Evolutionary conservation across 2,113 vertebrate species (phyloP).

Genomic region (Gulo gulo): DNA sequence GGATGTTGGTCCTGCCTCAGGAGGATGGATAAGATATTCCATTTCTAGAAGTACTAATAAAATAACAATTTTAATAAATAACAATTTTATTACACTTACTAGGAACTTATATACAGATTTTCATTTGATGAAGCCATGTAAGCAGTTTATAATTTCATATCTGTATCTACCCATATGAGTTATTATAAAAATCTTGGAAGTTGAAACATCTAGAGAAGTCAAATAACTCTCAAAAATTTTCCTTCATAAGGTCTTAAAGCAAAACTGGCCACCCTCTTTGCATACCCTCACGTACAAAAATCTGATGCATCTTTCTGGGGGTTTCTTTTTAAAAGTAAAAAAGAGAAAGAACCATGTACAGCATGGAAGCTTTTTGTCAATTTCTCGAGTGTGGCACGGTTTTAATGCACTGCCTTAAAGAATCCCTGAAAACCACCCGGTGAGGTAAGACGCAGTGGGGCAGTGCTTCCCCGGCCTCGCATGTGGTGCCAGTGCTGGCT

Average conservation of each 20-base stretch:
- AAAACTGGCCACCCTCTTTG: constrained; percentile 89
- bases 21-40: neutral
- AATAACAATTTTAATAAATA: neutral
- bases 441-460: constrained; percentile 93
- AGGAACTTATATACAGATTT: neutral
- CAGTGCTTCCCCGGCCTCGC: constrained; percentile 73
- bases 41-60: neutral
- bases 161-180: neutral
- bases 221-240: constrained; percentile 79
- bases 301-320: constrained; percentile 86
- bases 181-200: neutral
- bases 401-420: constrained; percentile 91
- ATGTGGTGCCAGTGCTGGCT: neutral
- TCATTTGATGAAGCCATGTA: neutral
- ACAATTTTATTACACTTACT: neutral
- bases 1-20: neutral
- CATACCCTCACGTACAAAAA: constrained; percentile 89
- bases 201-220: neutral
- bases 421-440: constrained; percentile 96
- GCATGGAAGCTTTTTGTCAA: constrained; percentile 90
- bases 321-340: constrained; percentile 81
- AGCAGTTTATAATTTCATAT: neutral
- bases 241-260: constrained; percentile 94
- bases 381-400: constrained; percentile 92
- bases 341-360: constrained; percentile 86